Evolutionary conservation across 2,113 vertebrate species (phyloP).

Genomic region (Pao palembangensis): DNA sequence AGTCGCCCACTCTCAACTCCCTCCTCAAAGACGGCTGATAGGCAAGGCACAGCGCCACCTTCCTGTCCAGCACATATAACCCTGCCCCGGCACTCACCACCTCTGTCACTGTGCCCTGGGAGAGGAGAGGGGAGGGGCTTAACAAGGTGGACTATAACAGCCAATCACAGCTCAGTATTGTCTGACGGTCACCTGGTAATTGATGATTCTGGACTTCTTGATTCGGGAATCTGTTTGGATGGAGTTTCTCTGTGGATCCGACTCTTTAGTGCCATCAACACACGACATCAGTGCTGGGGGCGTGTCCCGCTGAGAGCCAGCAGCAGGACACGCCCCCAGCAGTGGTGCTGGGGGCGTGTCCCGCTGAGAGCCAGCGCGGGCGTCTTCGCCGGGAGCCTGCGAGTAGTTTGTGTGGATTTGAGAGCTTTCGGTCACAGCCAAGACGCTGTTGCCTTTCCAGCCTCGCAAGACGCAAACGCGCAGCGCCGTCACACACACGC

Average conservation of each 20-base stretch:
- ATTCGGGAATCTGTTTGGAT: slow-evolving; percentile 29
- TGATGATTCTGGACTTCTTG: slow-evolving; percentile 75
- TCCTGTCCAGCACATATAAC: slow-evolving; percentile 81
- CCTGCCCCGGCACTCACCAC: slow-evolving; percentile 79
- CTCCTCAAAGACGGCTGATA: slow-evolving; percentile 77
- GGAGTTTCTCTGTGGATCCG: slow-evolving; percentile 5
- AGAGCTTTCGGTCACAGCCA: slow-evolving; percentile 72
- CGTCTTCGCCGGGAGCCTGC: slow-evolving; percentile 28
- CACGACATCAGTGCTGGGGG: slow-evolving; percentile 3
- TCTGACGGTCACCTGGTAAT: slow-evolving; percentile 74
- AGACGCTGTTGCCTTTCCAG: slow-evolving; percentile 66
- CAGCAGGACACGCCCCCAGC: too few species aligned
- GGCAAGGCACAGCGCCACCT: slow-evolving; percentile 81
- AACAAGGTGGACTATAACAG: background rate
- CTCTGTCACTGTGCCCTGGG: slow-evolving; percentile 79
- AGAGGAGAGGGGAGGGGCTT: slow-evolving; percentile 35
- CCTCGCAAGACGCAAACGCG: slow-evolving; percentile 70
- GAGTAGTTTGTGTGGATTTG: slow-evolving; percentile 31
- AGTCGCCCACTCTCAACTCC: slow-evolving; percentile 75
- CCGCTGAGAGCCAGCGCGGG: background rate
- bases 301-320: too few species aligned
- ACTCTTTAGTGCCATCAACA: slow-evolving; percentile 3
- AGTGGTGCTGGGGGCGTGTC: slow-evolving; percentile 6
- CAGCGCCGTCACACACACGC: slow-evolving; percentile 75
- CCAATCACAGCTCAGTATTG: slow-evolving; percentile 8